Evolutionary conservation across 2,113 vertebrate species (phyloP).

Genomic region (Alectura lathami): DNA sequence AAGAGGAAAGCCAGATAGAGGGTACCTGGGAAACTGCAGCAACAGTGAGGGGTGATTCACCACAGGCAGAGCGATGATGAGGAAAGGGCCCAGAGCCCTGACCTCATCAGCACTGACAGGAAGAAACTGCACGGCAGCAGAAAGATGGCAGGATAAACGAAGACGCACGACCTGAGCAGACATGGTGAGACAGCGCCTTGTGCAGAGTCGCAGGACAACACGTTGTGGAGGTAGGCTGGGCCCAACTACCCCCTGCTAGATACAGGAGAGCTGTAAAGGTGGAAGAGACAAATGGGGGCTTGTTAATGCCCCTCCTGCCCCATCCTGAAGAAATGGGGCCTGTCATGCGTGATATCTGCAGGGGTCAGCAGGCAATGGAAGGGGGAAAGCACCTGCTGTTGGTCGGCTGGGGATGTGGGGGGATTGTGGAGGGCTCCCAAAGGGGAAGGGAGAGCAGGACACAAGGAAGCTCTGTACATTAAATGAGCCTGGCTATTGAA

Average conservation of each 20-base stretch:
- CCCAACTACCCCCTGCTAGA: not conserved
- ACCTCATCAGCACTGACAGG: not conserved
- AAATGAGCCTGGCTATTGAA: not conserved
- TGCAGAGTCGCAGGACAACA: not conserved
- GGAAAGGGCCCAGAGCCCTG: not conserved
- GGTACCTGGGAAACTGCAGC: not conserved
- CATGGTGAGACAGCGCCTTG: not conserved
- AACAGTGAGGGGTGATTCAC: not conserved
- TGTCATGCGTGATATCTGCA: not conserved
- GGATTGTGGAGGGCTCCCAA: not conserved
- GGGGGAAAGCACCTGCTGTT: not conserved
- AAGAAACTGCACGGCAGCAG: not conserved
- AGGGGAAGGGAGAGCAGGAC: not conserved
- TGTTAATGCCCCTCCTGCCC: not conserved
- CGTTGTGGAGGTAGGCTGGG: not conserved
- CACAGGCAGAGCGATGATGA: not conserved
- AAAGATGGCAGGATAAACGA: not conserved
- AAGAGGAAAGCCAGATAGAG: not conserved
- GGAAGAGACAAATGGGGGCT: not conserved
- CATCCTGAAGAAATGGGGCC: not conserved
- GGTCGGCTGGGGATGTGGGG: not conserved
- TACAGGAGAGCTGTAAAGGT: not conserved
- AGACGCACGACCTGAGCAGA: not conserved
- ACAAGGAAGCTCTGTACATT: rapidly evolving
- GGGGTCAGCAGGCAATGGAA: not conserved